Evolutionary conservation across 2,113 vertebrate genomes (phyloP).

Genomic region (Macrotis lagotis): DNA sequence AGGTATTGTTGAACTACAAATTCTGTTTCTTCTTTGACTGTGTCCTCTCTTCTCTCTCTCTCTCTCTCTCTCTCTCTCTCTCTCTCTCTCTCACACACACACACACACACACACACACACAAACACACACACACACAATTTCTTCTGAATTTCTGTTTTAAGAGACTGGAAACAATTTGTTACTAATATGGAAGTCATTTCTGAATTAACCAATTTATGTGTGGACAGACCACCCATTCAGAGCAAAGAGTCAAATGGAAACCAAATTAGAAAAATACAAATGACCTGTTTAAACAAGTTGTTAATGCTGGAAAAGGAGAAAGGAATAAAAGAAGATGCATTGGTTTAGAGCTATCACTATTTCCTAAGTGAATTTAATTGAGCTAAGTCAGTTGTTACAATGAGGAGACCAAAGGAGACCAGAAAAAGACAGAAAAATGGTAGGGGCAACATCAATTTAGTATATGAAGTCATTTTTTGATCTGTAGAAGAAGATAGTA

Average conservation of each 20-base stretch:
- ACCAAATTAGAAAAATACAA: neutral
- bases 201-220: neutral
- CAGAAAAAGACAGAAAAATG: neutral
- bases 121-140: too few species aligned
- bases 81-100: too few species aligned
- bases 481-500: neutral
- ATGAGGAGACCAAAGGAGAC: neutral
- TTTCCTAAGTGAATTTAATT: neutral
- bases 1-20: neutral
- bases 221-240: neutral
- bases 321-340: neutral
- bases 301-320: neutral
- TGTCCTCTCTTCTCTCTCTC: neutral
- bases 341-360: neutral
- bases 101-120: neutral
- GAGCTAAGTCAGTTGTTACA: neutral
- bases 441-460: neutral
- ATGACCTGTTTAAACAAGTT: neutral
- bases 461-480: neutral
- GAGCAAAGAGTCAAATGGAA: neutral
- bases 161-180: neutral
- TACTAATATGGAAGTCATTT: neutral
- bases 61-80: too few species aligned
- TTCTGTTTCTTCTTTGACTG: too few species aligned
- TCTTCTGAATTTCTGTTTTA: neutral